A percentile compares a stretch with the other conserved stretches of the same genome.
phyloP scores from a whole-genome alignment of 2,797 vertebrate genomes.

The Philypnodon macrostomus region DNA sequence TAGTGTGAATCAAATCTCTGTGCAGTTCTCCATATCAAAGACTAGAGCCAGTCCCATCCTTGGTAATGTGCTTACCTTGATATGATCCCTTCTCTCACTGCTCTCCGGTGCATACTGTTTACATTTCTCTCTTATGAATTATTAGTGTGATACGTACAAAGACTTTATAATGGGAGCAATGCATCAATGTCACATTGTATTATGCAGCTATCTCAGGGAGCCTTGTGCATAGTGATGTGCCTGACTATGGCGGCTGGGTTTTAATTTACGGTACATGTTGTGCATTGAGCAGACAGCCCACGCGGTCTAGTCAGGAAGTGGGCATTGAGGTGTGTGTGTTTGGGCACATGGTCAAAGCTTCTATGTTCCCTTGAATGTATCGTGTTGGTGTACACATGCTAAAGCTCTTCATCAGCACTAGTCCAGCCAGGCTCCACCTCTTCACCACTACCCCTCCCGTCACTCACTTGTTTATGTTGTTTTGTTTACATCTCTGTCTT shows the following conservation, averaged over 20 bases:
- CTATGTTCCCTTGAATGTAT: slow-evolving; percentile 20
- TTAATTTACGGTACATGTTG: slow-evolving; percentile 64
- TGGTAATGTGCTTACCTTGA: slow-evolving; percentile 71
- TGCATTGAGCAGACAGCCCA: slow-evolving; percentile 52
- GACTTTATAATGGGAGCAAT: slow-evolving; percentile 76
- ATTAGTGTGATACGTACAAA: slow-evolving; percentile 77
- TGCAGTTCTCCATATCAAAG: slow-evolving; percentile 58
- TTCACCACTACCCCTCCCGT: slow-evolving; percentile 16
- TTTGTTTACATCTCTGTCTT: slow-evolving; percentile 74
- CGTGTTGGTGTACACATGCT: slow-evolving; percentile 9
- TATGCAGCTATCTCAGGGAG: slow-evolving; percentile 71
- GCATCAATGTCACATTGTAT: slow-evolving; percentile 77
- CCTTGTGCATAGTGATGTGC: slow-evolving; percentile 69
- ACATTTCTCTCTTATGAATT: slow-evolving; percentile 79
- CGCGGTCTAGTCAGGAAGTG: slow-evolving; percentile 44
- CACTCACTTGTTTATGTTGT: slow-evolving; percentile 58
- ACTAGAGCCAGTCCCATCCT: slow-evolving; percentile 49
- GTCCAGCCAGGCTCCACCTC: slow-evolving; percentile 27
- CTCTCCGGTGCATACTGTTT: slow-evolving; percentile 71
- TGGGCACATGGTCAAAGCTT: slow-evolving; percentile 5
- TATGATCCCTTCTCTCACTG: slow-evolving; percentile 62
- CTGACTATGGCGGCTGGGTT: slow-evolving; percentile 62
- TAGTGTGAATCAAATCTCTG: slow-evolving; percentile 47
- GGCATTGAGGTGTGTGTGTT: slow-evolving; percentile 12
- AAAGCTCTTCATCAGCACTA: slow-evolving; percentile 55